These are phyloP conservation scores for Drosophila ezoana DNA, from an alignment of 2,888 invertebrate genomes.

Conservation along the genomic window DNA sequence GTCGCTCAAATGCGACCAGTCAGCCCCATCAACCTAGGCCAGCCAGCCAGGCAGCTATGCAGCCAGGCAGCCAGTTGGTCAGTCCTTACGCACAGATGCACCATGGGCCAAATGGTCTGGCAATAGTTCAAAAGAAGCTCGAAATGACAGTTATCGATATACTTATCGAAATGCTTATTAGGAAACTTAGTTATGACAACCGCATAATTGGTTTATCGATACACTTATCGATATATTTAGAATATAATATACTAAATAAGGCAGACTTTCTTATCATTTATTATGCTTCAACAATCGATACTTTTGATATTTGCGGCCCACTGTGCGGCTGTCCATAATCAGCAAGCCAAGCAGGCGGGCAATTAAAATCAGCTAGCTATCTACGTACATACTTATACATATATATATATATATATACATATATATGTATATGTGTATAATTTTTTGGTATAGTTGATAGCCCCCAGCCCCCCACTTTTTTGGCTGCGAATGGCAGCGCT, in stretches of 20 bases:
- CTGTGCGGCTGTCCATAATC: slow-evolving; percentile 30
- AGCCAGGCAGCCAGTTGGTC: slow-evolving; percentile 24
- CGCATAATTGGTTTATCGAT: no score
- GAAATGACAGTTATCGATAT: background rate
- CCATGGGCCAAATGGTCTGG: slow-evolving; percentile 23
- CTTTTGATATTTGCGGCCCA: background rate
- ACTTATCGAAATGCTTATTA: background rate
- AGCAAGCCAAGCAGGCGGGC: slow-evolving; percentile 42
- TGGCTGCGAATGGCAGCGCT: slow-evolving; percentile 5
- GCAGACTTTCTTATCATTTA: no score
- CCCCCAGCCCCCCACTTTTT: slow-evolving; percentile 9
- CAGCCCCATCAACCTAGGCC: slow-evolving; percentile 25
- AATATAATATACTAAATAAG: no score
- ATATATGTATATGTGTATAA: slow-evolving; percentile 1
- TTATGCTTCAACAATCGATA: no score
- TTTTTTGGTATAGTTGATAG: slow-evolving; percentile 30
- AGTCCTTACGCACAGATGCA: slow-evolving; percentile 33
- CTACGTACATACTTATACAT: slow-evolving; percentile 28
- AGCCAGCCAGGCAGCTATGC: slow-evolving; percentile 8
- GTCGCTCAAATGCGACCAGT: slow-evolving; percentile 61
- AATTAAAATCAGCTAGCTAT: slow-evolving; percentile 75
- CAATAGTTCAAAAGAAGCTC: background rate
- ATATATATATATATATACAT: slow-evolving; percentile 8
- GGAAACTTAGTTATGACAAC: no score
- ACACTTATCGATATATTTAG: no score